Percentiles rank a stretch among this genome's conserved stretches.
phyloP scores from a whole-genome alignment of 2,113 vertebrate species.

The Trematocara macrostoma region DNA sequence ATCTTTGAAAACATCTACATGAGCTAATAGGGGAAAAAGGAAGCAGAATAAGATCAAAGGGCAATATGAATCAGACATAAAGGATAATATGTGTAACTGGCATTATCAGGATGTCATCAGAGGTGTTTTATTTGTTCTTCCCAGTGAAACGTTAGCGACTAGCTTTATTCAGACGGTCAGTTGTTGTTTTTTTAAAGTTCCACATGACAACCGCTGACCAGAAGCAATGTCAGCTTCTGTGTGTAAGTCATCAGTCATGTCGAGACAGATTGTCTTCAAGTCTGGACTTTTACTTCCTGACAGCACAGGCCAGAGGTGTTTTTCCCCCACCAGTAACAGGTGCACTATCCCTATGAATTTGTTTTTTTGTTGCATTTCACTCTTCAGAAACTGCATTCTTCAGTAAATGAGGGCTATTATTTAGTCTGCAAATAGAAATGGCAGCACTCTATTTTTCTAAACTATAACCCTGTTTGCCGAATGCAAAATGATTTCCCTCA shows the following conservation, averaged over 20 bases:
- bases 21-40: not conserved
- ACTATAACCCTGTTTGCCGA: not conserved
- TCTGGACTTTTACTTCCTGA: not conserved
- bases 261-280: not conserved
- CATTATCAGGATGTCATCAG: not conserved
- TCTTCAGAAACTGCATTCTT: not conserved
- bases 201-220: not conserved
- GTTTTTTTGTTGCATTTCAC: not conserved
- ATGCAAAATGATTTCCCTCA: not conserved
- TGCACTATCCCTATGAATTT: not conserved
- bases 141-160: not conserved
- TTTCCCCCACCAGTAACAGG: not conserved
- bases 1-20: not conserved
- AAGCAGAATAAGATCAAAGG: not conserved
- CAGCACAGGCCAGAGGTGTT: not conserved
- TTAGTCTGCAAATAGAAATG: not conserved
- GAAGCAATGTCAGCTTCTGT: not conserved
- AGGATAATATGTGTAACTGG: not conserved
- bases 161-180: not conserved
- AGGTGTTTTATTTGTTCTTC: not conserved
- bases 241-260: conserved; percentile 12
- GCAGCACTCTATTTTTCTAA: not conserved
- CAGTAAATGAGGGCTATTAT: not conserved
- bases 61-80: not conserved
- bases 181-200: not conserved